phyloP scores from a whole-genome alignment of 2,888 invertebrate species.

The Muschampia plurimacula region DNA sequence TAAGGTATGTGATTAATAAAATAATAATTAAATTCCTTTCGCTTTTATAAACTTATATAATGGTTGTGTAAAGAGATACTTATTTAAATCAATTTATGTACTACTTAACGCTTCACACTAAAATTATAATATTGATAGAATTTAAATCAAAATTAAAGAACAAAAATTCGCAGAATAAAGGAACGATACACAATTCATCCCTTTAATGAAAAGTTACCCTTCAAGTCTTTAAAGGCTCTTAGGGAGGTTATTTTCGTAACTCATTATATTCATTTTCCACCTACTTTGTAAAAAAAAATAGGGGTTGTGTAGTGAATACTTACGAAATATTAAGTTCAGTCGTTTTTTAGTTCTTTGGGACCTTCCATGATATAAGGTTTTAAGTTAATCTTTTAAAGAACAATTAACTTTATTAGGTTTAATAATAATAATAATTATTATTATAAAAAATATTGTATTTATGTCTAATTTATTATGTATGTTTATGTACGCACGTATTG shows the following conservation, averaged over 20 bases:
- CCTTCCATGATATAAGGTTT: neutral
- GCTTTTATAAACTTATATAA: neutral
- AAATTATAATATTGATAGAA: neutral
- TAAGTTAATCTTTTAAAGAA: neutral
- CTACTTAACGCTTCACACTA: neutral
- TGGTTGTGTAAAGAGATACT: neutral
- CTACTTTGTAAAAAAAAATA: neutral
- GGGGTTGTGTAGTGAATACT: neutral
- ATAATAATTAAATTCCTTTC: neutral
- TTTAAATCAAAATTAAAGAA: neutral
- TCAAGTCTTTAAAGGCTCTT: neutral
- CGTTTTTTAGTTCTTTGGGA: neutral
- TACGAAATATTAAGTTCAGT: neutral
- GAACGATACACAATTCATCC: neutral
- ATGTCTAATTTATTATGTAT: too few species aligned
- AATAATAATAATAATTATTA: neutral
- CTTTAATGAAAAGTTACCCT: constrained; percentile 1
- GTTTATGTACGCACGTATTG: too few species aligned
- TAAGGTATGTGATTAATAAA: neutral
- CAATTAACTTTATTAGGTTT: neutral
- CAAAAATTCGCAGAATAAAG: neutral
- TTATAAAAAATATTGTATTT: too few species aligned
- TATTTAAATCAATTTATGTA: neutral
- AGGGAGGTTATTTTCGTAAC: constrained; percentile 9
- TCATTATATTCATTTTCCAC: constrained; percentile 8